Conservation (phyloP, 2,113 vertebrate species). For the Bos javanicus region DNA sequence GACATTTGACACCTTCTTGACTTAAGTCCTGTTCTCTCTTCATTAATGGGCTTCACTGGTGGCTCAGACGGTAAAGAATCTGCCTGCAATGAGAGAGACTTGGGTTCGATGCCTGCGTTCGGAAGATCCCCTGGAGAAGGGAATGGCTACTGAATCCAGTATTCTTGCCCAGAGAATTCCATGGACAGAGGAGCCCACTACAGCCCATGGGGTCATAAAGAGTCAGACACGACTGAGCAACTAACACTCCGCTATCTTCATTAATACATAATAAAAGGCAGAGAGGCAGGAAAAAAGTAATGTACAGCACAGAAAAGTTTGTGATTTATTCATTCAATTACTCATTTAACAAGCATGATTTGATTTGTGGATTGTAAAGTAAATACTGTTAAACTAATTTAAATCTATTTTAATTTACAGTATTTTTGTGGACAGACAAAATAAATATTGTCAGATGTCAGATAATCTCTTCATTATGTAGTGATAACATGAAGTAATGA, state of each 20-base stretch:
- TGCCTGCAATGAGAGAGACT: background rate
- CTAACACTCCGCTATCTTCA: background rate
- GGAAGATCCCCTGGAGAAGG: background rate
- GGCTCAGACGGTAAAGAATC: background rate
- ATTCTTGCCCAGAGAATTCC: background rate
- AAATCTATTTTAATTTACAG: background rate
- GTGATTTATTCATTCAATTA: background rate
- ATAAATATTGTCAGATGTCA: background rate
- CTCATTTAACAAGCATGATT: background rate
- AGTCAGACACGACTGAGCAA: background rate
- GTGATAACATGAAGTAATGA: background rate
- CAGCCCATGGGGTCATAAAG: background rate
- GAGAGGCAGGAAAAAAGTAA: background rate
- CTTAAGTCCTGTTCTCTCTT: background rate
- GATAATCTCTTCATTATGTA: background rate
- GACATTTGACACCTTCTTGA: background rate
- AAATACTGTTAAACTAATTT: background rate
- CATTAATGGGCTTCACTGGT: background rate
- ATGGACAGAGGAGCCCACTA: background rate
- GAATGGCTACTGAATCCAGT: background rate
- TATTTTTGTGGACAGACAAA: background rate
- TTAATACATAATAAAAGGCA: background rate
- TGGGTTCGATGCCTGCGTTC: rapidly evolving
- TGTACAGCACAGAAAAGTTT: background rate
- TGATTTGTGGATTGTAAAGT: background rate